A percentile compares a stretch with the other conserved stretches of the same genome.
phyloP scores from a whole-genome alignment of 2,797 vertebrate genomes.

The Eulemur albifrons region DNA sequence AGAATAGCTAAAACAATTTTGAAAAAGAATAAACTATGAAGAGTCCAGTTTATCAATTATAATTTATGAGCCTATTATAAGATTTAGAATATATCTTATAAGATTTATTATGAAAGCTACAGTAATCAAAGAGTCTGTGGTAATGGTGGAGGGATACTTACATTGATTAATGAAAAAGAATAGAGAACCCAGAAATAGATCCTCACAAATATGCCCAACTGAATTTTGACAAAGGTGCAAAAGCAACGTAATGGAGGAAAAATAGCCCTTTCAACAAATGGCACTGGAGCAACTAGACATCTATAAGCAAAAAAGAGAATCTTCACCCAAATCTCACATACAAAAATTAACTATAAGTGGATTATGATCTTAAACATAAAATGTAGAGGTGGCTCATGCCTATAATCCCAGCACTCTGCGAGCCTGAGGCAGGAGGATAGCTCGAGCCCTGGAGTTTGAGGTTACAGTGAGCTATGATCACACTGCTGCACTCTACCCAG shows the following conservation, averaged over 20 bases:
- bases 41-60: neutral
- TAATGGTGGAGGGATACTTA: neutral
- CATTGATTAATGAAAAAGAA: neutral
- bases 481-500: neutral
- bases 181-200: neutral
- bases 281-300: neutral
- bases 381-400: neutral
- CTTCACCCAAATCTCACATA: neutral
- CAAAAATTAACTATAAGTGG: conserved; percentile 11
- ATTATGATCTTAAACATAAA: neutral
- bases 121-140: neutral
- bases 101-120: neutral
- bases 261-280: neutral
- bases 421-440: neutral
- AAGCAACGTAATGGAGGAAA: neutral
- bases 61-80: neutral
- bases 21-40: neutral
- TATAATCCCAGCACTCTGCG: neutral
- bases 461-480: neutral
- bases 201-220: neutral
- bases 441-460: neutral
- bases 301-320: neutral
- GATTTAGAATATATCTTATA: neutral
- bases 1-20: conserved; percentile 20
- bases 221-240: neutral